Evolutionary conservation across 2,797 vertebrate genomes (phyloP).

Genomic region (Orientallactaga sibirica): DNA sequence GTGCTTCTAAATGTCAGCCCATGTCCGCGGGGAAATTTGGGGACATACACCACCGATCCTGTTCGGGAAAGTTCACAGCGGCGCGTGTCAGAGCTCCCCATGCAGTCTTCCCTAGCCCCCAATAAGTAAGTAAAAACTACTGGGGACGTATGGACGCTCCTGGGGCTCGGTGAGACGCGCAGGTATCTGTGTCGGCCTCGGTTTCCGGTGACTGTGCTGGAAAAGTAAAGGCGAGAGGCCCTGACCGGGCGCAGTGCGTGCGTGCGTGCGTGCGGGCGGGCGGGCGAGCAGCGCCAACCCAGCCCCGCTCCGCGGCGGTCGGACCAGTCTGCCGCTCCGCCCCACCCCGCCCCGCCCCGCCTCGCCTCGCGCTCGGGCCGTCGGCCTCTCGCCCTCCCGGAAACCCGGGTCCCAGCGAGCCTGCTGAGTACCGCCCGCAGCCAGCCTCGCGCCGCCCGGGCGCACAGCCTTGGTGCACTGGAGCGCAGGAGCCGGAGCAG

Average conservation of each 20-base stretch:
- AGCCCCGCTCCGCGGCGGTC: not conserved
- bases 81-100: too few relatives aligned
- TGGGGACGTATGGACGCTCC: too few relatives aligned
- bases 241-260: not conserved
- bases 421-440: not conserved
- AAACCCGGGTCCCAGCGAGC: slow-evolving; percentile 17
- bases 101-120: too few relatives aligned
- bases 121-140: too few relatives aligned
- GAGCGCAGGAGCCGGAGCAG: slow-evolving; percentile 46
- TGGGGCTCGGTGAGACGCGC: not conserved
- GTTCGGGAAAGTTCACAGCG: not conserved
- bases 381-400: slow-evolving; percentile 24
- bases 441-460: slow-evolving; percentile 1
- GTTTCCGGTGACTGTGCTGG: not conserved
- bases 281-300: not conserved
- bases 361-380: not conserved
- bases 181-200: not conserved
- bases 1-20: not conserved
- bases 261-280: too few relatives aligned
- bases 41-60: not conserved
- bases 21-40: not conserved
- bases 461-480: slow-evolving; percentile 52
- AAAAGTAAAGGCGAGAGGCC: not conserved
- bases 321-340: slow-evolving; percentile 3
- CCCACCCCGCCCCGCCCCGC: slow-evolving; percentile 16